Base-by-base conservation (phyloP, 2,888 invertebrate species). In the Cryptocheilus praepositus region DNA sequence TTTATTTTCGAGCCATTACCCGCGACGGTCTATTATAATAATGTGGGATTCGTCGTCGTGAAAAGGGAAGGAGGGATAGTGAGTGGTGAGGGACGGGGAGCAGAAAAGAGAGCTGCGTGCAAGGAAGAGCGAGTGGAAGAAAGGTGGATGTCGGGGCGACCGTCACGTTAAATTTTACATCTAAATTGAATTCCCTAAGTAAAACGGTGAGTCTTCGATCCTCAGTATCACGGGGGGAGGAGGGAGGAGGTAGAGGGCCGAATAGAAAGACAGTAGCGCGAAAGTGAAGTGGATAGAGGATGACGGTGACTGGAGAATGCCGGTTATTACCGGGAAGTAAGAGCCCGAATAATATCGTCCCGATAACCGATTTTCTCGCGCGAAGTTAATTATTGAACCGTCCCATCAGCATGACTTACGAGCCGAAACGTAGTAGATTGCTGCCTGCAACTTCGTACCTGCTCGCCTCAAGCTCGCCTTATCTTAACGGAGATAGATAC, bases 301-400 rank as follows among this genome's bases (percentile, higher is more conserved):
- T 45, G 53, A 28, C 44, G 25, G 18, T 13, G 44, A 43, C 16
- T 18, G 44, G 15, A 45, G 71, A 64, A 65, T 70, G 71, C 67
- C 67, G 69, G 70, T 80, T 81, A 81, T 81, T 80, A 81, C 73
- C 70, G 60, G 61, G 60, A 61, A 72, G 68, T 73, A 78, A 82
- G 73, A 78, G 77, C 65, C 73, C 78, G 81, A 83, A 83, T 82
- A 81, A 81, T 80, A 77, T 79, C 80, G 73, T 77, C 73, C 76
- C 74, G 85, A 86, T 87, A 86, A 87, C 83, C 83, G 82, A 83
- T 84, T 83, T 76, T 74, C 77, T 65, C 76, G 69, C 36, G 36
- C 74, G 71, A 80, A 85, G 81, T 84, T 87, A 86, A 87, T 87
- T 86, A 87, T 87, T 81, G 84, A 84, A 83, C 83, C 85, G 82